phyloP scores from a whole-genome alignment of 2,888 invertebrate genomes.

The Agrotis clavis region DNA sequence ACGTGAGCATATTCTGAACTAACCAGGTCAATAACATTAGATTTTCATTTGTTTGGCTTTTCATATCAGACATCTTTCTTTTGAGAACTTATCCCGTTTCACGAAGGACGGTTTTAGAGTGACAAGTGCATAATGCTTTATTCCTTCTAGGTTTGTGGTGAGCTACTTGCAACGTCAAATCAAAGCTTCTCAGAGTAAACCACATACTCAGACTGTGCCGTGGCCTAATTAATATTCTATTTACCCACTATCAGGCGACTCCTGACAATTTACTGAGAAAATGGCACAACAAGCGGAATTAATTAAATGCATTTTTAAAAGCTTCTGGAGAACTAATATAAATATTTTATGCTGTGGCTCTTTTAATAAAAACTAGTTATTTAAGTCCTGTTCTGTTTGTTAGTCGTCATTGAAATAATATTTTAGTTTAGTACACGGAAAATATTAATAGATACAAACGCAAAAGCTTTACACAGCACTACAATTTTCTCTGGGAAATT shows the following conservation, averaged over 20 bases:
- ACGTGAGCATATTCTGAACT: constrained; percentile 15
- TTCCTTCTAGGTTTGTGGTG: background rate
- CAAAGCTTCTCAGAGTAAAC: background rate
- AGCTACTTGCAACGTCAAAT: background rate
- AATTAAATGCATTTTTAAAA: background rate
- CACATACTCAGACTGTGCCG: background rate
- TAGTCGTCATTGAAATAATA: background rate
- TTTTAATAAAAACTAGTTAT: background rate
- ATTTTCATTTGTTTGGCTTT: background rate
- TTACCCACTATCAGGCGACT: background rate
- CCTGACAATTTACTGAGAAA: background rate
- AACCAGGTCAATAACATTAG: constrained; percentile 29
- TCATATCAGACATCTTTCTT: background rate
- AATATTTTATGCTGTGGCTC: background rate
- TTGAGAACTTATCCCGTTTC: background rate
- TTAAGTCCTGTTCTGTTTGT: too few species aligned
- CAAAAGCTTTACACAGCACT: background rate
- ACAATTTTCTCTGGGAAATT: background rate
- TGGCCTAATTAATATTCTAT: background rate
- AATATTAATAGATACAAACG: background rate
- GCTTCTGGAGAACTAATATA: background rate
- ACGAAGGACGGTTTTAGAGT: background rate
- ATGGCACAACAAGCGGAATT: background rate
- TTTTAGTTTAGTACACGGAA: background rate
- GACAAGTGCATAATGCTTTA: background rate